These are phyloP conservation scores for Drosophila grimshawi DNA, from an alignment of 1,140 invertebrate genomes.

Conservation along the genomic window DNA sequence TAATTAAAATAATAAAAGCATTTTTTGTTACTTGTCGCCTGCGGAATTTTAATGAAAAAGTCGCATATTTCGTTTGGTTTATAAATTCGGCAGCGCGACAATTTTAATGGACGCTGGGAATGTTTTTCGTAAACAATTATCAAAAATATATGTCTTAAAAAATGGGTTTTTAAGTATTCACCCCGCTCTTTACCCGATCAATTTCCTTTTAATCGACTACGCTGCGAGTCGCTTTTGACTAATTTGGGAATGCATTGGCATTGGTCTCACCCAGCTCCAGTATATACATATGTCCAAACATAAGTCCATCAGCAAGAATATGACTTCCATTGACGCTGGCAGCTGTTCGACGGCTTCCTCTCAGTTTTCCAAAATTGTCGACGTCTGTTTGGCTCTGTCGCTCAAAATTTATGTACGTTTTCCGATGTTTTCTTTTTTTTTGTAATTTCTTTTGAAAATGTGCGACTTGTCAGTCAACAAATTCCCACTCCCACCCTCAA, in stretches of 20 bases:
- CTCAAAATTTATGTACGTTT: constrained; percentile 71
- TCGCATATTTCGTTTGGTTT: constrained; percentile 48
- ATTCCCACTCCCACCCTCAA: constrained; percentile 28
- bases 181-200: constrained; percentile 34
- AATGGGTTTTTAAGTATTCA: constrained; percentile 71
- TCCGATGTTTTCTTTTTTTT: constrained; percentile 63
- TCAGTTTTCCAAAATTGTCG: constrained; percentile 45
- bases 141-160: constrained; percentile 46
- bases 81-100: constrained; percentile 69
- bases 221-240: constrained; percentile 54
- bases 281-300: neutral
- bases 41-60: constrained; percentile 80
- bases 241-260: constrained; percentile 64
- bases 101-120: constrained; percentile 48
- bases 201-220: constrained; percentile 76
- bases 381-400: constrained; percentile 49
- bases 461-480: constrained; percentile 80
- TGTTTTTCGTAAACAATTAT: constrained; percentile 77
- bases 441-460: constrained; percentile 80
- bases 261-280: constrained; percentile 11
- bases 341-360: constrained; percentile 60
- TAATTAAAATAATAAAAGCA: constrained; percentile 84
- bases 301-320: constrained; percentile 56
- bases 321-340: constrained; percentile 24
- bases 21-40: constrained; percentile 36